phyloP scores from a whole-genome alignment of 2,113 vertebrate species.

The Atrichornis clamosus region DNA sequence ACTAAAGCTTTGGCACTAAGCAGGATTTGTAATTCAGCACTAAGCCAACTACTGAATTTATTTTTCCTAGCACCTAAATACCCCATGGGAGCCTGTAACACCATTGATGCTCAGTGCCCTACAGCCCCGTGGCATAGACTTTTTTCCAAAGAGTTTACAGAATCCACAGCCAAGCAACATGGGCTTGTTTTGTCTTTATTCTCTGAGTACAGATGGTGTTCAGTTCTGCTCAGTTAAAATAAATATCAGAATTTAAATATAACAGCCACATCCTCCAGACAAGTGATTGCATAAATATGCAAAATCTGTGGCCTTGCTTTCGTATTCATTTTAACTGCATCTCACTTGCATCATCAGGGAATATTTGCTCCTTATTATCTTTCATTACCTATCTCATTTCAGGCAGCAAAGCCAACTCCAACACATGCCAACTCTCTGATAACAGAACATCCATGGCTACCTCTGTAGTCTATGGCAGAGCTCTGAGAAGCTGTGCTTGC shows the following conservation, averaged over 20 bases:
- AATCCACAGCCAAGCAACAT: neutral
- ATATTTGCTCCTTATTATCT: neutral
- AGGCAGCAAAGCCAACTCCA: neutral
- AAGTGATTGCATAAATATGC: conserved; percentile 37
- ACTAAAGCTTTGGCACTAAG: neutral
- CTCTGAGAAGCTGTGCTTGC: neutral
- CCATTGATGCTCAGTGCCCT: neutral
- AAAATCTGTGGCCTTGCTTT: neutral
- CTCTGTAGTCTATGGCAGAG: neutral
- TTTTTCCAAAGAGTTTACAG: neutral
- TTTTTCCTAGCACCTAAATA: neutral
- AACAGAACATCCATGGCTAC: neutral
- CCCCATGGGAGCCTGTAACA: neutral
- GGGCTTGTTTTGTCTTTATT: conserved; percentile 37
- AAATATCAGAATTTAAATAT: conserved; percentile 27
- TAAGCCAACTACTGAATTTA: neutral
- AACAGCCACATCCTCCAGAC: conserved; percentile 13
- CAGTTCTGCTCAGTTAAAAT: conserved; percentile 43
- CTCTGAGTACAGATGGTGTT: neutral
- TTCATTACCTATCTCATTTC: neutral
- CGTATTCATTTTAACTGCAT: neutral
- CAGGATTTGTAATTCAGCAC: neutral
- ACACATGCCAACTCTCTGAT: neutral
- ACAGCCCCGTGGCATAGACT: neutral
- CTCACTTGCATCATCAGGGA: neutral